Conservation (phyloP, 1,140 invertebrate species). For the Ectropis grisescens region DNA sequence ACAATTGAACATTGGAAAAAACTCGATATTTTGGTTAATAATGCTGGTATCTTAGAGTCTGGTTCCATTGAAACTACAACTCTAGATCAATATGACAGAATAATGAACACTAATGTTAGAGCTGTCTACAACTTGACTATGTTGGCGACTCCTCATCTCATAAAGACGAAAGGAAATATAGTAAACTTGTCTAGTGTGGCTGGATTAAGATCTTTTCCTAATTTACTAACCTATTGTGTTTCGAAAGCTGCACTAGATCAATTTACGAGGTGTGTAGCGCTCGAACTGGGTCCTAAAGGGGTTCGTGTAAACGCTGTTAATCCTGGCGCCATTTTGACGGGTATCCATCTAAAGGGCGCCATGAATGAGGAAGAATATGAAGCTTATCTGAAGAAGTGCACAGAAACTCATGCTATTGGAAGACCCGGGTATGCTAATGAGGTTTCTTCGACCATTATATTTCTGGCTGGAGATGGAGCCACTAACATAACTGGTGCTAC, state of each 20-base stretch:
- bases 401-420: conserved; percentile 2
- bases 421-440: conserved; percentile 1
- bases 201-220: conserved; percentile 2
- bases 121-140: conserved; percentile 78
- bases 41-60: conserved; percentile 74
- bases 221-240: neutral
- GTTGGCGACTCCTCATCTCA: conserved; percentile 66
- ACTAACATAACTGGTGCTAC: conserved; percentile 4
- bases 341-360: neutral
- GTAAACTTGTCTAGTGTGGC: conserved; percentile 1
- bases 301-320: conserved; percentile 4
- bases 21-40: conserved; percentile 79
- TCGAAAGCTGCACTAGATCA: conserved; percentile 9
- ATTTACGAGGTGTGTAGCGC: conserved; percentile 3
- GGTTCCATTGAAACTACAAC: conserved; percentile 79
- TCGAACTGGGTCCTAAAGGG: conserved; percentile 3
- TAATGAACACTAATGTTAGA: conserved; percentile 79
- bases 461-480: conserved; percentile 2
- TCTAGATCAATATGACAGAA: conserved; percentile 76
- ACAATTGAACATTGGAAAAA: conserved; percentile 71
- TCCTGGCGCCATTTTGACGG: neutral
- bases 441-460: conserved; percentile 1
- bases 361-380: neutral
- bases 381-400: neutral
- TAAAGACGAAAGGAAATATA: conserved; percentile 1